Conservation (phyloP, 1,140 invertebrate genomes). For the Megalopta genalis region DNA sequence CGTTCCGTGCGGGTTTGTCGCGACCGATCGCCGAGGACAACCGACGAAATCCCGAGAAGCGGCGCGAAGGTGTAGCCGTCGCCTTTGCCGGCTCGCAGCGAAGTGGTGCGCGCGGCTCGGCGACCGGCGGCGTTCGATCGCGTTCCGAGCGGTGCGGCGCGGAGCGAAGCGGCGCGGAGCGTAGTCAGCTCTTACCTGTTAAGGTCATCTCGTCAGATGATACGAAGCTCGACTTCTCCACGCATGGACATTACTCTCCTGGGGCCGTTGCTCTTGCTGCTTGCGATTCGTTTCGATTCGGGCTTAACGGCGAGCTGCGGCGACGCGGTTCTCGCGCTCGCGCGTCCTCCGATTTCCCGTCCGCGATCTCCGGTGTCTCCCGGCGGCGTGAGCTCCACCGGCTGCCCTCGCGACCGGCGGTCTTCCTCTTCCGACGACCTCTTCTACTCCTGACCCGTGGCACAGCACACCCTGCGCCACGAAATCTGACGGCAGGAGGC, state of each 20-base stretch:
- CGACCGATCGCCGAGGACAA: too few species aligned
- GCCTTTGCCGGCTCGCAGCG: too few species aligned
- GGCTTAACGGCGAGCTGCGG: too few species aligned
- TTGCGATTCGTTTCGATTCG: background rate
- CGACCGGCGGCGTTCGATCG: background rate
- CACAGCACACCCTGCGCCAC: slow-evolving; percentile 70
- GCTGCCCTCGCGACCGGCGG: slow-evolving; percentile 38
- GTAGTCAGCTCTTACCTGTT: slow-evolving; percentile 67
- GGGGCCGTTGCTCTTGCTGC: too few species aligned
- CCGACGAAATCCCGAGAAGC: too few species aligned
- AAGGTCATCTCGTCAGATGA: slow-evolving; percentile 74
- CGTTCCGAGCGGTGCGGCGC: too few species aligned
- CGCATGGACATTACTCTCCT: slow-evolving; percentile 68
- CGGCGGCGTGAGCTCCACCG: background rate
- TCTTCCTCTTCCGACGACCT: slow-evolving; percentile 39
- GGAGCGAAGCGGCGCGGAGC: too few species aligned
- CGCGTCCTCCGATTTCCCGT: too few species aligned
- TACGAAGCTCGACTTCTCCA: slow-evolving; percentile 59
- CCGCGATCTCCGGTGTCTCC: slow-evolving; percentile 2
- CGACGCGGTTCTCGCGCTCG: too few species aligned
- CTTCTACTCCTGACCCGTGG: slow-evolving; percentile 56
- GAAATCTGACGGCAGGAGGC: slow-evolving; percentile 72
- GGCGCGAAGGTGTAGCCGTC: too few species aligned
- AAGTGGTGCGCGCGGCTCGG: too few species aligned
- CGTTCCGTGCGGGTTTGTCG: too few species aligned